phyloP scores from a whole-genome alignment of 2,888 invertebrate species.

The Julus scandinavius region DNA sequence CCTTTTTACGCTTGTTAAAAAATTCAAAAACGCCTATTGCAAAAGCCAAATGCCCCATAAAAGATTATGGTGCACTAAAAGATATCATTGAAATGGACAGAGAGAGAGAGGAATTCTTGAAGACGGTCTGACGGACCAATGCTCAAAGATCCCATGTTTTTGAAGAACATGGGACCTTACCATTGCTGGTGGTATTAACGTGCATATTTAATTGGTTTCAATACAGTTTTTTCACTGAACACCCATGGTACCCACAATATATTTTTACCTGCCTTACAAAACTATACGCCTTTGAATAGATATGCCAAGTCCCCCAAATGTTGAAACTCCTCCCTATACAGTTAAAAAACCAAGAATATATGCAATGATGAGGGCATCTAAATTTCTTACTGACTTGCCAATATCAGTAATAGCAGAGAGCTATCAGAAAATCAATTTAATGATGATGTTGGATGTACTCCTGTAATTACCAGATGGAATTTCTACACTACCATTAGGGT shows the following conservation, averaged over 20 bases:
- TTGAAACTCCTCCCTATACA: too few relatives aligned
- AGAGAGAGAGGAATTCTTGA: background rate
- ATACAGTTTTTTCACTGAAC: background rate
- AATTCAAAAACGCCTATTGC: slow-evolving; percentile 10
- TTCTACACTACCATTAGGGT: too few relatives aligned
- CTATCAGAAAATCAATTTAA: too few relatives aligned
- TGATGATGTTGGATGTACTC: too few relatives aligned
- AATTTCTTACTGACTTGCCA: too few relatives aligned
- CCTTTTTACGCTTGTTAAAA: slow-evolving; percentile 44
- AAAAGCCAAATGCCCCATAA: slow-evolving; percentile 19
- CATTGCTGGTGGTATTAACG: background rate
- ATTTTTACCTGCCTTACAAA: background rate
- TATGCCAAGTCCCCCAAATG: background rate
- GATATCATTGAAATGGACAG: slow-evolving; percentile 13
- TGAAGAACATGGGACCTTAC: background rate
- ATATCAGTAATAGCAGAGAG: too few relatives aligned
- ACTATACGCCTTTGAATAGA: background rate
- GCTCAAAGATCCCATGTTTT: background rate
- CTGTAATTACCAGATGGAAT: too few relatives aligned
- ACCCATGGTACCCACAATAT: background rate
- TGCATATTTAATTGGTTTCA: background rate
- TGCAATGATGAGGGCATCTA: too few relatives aligned
- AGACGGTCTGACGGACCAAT: slow-evolving; percentile 11
- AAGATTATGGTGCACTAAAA: background rate
- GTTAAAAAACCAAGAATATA: too few relatives aligned